These are phyloP conservation scores for Atta cephalotes DNA, from an alignment of 1,140 invertebrate genomes.

Conservation along the genomic window DNA sequence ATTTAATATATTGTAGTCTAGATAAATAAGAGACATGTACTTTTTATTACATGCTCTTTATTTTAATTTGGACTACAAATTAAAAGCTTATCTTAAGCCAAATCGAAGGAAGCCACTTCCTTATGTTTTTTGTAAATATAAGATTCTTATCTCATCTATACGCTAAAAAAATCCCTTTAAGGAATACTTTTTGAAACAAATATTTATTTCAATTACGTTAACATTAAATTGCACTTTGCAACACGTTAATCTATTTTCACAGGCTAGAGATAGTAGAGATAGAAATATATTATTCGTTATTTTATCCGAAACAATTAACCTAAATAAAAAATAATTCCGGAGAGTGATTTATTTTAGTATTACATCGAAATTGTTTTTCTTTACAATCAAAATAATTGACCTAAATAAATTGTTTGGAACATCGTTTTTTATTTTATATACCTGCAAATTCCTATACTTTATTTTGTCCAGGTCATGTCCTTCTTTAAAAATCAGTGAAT, in stretches of 20 bases:
- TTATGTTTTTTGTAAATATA: too few species aligned
- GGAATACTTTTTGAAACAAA: not conserved
- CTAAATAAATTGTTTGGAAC: not conserved
- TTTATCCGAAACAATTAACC: slow-evolving; percentile 7
- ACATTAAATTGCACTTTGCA: slow-evolving; percentile 15
- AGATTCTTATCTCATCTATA: not conserved
- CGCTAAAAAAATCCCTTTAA: not conserved
- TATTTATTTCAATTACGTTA: not conserved
- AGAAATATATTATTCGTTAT: slow-evolving; percentile 12
- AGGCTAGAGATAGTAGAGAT: not conserved
- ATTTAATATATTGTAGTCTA: too few species aligned
- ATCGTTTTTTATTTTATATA: slow-evolving; percentile 2
- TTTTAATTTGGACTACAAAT: too few species aligned
- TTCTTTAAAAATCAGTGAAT: slow-evolving; percentile 18
- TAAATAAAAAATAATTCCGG: slow-evolving; percentile 32
- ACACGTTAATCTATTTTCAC: slow-evolving; percentile 3
- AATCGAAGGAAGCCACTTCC: too few species aligned
- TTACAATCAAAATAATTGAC: slow-evolving; percentile 29
- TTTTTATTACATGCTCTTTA: too few species aligned
- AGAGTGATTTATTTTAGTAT: not conserved
- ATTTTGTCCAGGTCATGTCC: not conserved
- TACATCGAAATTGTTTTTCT: slow-evolving; percentile 19
- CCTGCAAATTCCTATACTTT: not conserved
- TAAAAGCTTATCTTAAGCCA: too few species aligned
- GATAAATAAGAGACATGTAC: too few species aligned